Evolutionary conservation across 2,113 vertebrate genomes (phyloP).

Genomic region (human (Homo sapiens)): DNA sequence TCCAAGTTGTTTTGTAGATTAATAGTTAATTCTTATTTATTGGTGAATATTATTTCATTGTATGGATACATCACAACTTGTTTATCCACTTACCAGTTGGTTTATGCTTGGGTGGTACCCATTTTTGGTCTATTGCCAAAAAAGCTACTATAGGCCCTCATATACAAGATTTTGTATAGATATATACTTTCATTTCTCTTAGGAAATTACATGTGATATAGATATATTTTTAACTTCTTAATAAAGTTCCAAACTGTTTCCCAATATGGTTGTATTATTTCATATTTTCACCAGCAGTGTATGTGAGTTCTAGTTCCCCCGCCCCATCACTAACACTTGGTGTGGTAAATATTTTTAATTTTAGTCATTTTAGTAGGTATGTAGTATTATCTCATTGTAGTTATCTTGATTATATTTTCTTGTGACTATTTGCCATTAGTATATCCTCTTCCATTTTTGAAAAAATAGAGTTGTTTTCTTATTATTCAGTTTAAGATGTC

Average conservation of each 20-base stretch:
- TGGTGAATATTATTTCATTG: not conserved
- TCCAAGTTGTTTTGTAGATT: not conserved
- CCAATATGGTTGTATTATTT: not conserved
- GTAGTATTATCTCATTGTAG: not conserved
- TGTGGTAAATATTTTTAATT: not conserved
- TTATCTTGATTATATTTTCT: not conserved
- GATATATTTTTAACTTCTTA: not conserved
- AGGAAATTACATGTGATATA: not conserved
- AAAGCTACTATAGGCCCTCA: not conserved
- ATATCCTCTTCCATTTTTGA: not conserved
- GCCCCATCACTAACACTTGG: not conserved
- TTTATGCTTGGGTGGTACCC: not conserved
- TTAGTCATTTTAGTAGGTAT: not conserved
- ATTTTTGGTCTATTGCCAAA: not conserved
- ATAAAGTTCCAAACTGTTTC: not conserved
- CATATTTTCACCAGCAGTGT: not conserved
- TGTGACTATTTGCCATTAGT: not conserved
- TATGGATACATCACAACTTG: not conserved
- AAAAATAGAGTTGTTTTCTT: not conserved
- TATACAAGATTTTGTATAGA: not conserved
- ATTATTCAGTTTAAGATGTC: not conserved
- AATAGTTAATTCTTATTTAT: not conserved
- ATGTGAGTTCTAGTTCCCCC: not conserved
- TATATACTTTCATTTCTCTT: not conserved
- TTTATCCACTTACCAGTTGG: not conserved